These are phyloP conservation scores for Rhinichthys osculus DNA, from an alignment of 2,797 vertebrate genomes.

Conservation along the genomic window DNA sequence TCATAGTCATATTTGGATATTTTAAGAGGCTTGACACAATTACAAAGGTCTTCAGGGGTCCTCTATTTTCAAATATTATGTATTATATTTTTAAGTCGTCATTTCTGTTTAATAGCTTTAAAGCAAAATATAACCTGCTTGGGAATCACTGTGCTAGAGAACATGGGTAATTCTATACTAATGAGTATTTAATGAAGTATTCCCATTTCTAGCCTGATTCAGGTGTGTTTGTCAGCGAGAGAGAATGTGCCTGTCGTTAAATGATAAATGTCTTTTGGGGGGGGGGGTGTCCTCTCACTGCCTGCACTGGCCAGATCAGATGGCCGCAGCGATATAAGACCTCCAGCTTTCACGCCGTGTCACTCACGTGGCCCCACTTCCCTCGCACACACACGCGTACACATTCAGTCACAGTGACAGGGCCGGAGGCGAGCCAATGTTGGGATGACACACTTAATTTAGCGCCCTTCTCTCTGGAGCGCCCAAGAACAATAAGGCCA, in stretches of 20 bases:
- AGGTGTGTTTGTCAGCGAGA: conserved; percentile 39
- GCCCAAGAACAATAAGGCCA: conserved; percentile 70
- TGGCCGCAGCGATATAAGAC: conserved; percentile 77
- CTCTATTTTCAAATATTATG: neutral
- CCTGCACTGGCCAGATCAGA: conserved; percentile 79
- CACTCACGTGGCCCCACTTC: conserved; percentile 59
- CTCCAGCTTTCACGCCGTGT: conserved; percentile 58
- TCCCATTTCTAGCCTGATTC: conserved; percentile 13
- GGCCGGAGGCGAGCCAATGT: conserved; percentile 64
- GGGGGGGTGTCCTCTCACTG: conserved; percentile 52
- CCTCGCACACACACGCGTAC: conserved; percentile 56
- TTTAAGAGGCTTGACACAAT: neutral
- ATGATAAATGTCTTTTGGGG: conserved; percentile 91
- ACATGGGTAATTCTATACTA: conserved; percentile 62
- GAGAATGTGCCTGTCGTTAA: conserved; percentile 68
- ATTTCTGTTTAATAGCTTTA: neutral
- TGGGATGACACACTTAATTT: conserved; percentile 74
- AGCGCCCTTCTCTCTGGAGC: conserved; percentile 61
- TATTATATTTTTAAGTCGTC: neutral
- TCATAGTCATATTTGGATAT: neutral
- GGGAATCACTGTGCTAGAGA: neutral
- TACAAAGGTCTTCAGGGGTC: neutral
- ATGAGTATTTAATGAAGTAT: conserved; percentile 60
- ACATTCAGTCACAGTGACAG: conserved; percentile 77
- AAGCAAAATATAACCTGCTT: neutral